phyloP scores from a whole-genome alignment of 2,888 invertebrate genomes.

The Aplocera efformata region DNA sequence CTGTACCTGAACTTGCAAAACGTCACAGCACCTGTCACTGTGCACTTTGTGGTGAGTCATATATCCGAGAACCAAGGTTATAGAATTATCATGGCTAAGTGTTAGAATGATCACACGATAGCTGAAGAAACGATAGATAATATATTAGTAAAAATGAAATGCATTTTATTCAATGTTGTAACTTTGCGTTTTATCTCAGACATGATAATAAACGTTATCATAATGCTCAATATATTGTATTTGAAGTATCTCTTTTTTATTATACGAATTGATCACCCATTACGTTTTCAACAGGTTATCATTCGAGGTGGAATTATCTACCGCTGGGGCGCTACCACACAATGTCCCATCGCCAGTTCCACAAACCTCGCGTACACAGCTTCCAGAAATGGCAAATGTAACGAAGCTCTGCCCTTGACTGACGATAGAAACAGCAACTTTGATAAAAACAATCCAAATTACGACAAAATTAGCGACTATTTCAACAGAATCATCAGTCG shows the following conservation, averaged over 20 bases:
- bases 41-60: conserved; percentile 63
- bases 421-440: conserved; percentile 11
- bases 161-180: no score
- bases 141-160: no score
- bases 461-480: conserved; percentile 5
- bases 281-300: conserved; percentile 53
- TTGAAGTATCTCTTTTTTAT: no score
- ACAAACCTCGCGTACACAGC: conserved; percentile 46
- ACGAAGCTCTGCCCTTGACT: conserved; percentile 22
- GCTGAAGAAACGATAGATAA: no score
- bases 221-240: no score
- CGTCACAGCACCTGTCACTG: conserved; percentile 49
- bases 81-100: no score
- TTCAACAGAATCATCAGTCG: conserved; percentile 17
- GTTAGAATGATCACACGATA: no score
- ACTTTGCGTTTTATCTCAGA: no score
- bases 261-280: no score
- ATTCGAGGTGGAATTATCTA: conserved; percentile 69
- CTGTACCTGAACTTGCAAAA: conserved; percentile 52
- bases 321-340: conserved; percentile 73
- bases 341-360: conserved; percentile 56
- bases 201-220: no score
- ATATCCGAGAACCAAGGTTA: no score
- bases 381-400: conserved; percentile 46
- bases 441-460: conserved; percentile 10